These are phyloP conservation scores for Andrena bicolor DNA, from an alignment of 2,888 invertebrate genomes.

Conservation along the genomic window DNA sequence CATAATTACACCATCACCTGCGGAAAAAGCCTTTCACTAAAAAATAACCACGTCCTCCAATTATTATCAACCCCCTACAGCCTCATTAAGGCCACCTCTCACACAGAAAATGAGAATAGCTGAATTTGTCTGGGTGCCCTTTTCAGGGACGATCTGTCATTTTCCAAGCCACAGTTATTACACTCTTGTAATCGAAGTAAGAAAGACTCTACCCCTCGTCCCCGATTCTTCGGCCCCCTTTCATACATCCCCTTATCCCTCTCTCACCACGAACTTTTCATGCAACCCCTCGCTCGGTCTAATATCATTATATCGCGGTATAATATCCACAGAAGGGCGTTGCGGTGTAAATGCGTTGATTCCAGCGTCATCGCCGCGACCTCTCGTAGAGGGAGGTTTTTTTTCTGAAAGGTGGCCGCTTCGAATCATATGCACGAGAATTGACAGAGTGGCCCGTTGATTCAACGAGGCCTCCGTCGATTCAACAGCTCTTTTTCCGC, in stretches of 20 bases:
- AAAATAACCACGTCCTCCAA: background rate
- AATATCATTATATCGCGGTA: slow-evolving; percentile 58
- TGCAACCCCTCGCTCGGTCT: slow-evolving; percentile 13
- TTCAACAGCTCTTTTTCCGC: slow-evolving; percentile 36
- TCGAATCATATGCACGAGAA: slow-evolving; percentile 61
- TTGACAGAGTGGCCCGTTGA: slow-evolving; percentile 36
- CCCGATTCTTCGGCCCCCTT: background rate
- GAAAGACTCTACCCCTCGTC: slow-evolving; percentile 1
- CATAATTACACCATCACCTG: background rate
- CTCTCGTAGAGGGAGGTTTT: slow-evolving; percentile 29
- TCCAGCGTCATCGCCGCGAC: slow-evolving; percentile 21
- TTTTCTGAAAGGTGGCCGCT: slow-evolving; percentile 49
- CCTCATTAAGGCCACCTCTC: slow-evolving; percentile 18
- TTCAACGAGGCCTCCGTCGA: slow-evolving; percentile 40
- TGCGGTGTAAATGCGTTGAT: slow-evolving; percentile 48
- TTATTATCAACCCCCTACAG: background rate
- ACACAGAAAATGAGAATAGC: background rate
- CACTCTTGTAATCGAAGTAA: slow-evolving; percentile 32
- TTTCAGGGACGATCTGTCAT: background rate
- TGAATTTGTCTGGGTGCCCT: background rate
- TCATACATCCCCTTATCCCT: background rate
- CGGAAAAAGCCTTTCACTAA: background rate
- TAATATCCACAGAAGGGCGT: slow-evolving; percentile 48
- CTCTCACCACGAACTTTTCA: background rate
- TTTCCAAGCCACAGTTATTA: slow-evolving; percentile 23